Evolutionary conservation across 2,888 invertebrate genomes (phyloP), one percentile per base, ranked within the genome.

Genomic region (Drosophila nr. perissopoda): DNA sequence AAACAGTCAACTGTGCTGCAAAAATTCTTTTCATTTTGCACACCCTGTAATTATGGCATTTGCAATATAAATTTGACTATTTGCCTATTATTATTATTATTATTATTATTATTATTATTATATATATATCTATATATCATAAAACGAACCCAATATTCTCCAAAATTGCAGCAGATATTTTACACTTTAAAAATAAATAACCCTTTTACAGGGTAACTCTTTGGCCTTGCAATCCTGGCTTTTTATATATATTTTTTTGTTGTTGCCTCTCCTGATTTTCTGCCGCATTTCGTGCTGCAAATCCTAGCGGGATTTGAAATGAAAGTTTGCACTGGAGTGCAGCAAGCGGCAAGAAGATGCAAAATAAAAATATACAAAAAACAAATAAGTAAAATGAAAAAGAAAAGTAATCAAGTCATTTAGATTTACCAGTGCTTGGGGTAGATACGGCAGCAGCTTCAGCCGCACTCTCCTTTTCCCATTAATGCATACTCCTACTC

Each of bases 341-440:
- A 58, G 67, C 66, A 45, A 62, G 71, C 33, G 45, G 58, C 29
- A 69, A 25, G 59, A 51, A 73, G 62, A 71, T 69, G 66, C 36
- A 66, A 27, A 54, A 29, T 45, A 49, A 63, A 42, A 40, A 53
- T 27, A 27, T 33, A 36, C n/a, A 54, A 29, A 49, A 66, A 60
- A 81, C 63, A 81, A 80, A 77, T 77, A 60, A 82, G 88, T 69
- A 73, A 72, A 29, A 45, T 31, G 38, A 56, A 38, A 56, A 71
- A 82, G 73, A 86, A 81, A 72, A 87, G 85, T 84, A 87, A 87
- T 87, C 84, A 87, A 86, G 86, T 90, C 90, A 90, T 90, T 87
- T 90, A 90, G 86, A 90, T 90, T 90, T 84, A 73, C 45, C 83
- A 75, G 51, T 52, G 88, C 90, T 87, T 80, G 90, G 86, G 88